Evolutionary conservation across 2,888 invertebrate genomes (phyloP), one percentile per base, ranked within the genome.

Genomic region (Heliconius charithonia): DNA sequence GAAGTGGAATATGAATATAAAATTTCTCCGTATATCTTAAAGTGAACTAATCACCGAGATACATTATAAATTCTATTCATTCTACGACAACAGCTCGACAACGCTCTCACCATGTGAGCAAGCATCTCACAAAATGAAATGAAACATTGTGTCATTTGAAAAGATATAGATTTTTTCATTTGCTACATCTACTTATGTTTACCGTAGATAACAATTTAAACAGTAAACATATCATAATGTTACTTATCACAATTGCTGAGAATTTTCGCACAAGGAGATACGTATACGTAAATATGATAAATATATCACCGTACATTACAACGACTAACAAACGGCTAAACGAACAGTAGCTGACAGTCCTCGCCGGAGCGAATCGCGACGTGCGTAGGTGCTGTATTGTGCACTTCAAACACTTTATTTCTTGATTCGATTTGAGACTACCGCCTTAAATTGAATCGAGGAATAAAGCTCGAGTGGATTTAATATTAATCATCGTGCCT

Each of bases 11-110:
- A 92, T 92, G 89, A 89, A 92, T 92, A 92, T 91, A 92, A 91
- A 93, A 93, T 91, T 90, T 88, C 87, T 92, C 90, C 92, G 93
- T 91, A 91, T 90, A 90, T 92, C 90, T 92, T 92, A 85, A 94
- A 93, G 92, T 91, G 89, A 89, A 83, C 88, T 88, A 90, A 89
- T 91, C 90, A 89, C 89, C 91, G 89, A 93, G 93, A 94, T 93
- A 93, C 93, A 91, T 91, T 93, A 93, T 94, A 93, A 94, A 95
- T 94, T 94, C 90, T 90, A 92, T 93, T 93, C 93, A 87, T 85
- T 85, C 87, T 85, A 86, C 87, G 87, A 90, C 89, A 89, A 62
- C 45, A 71, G n/a, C n/a, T n/a, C n/a, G n/a, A 13, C n/a, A 56
- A n/a, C 29, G 13, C 56, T 19, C 29, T 56, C 19, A 27, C 45